Conservation (phyloP, 2,888 invertebrate genomes). For the Temnothorax rugatulus region DNA sequence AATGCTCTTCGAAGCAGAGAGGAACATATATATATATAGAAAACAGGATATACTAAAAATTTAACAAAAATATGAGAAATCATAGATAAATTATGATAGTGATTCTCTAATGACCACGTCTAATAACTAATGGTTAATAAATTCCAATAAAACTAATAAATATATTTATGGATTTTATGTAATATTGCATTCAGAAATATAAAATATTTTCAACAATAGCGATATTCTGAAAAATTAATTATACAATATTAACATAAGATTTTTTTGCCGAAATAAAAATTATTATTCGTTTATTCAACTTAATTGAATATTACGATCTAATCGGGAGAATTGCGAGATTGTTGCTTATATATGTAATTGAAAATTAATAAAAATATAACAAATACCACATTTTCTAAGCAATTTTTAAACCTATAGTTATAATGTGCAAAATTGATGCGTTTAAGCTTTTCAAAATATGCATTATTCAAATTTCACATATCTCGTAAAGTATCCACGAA, state of each 20-base stretch:
- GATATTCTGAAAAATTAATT: background rate
- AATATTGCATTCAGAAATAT: background rate
- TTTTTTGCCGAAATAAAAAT: background rate
- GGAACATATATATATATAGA: slow-evolving; percentile 7
- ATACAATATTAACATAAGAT: background rate
- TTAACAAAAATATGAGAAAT: slow-evolving; percentile 10
- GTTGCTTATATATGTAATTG: background rate
- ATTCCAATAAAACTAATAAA: background rate
- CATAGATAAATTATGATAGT: background rate
- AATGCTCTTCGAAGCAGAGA: slow-evolving; percentile 20
- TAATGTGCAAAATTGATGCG: background rate
- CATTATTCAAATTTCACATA: slow-evolving; percentile 18
- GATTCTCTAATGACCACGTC: background rate
- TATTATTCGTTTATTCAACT: background rate
- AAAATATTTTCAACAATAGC: background rate
- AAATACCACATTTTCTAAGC: background rate
- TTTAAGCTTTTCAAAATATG: background rate
- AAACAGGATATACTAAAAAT: slow-evolving; percentile 3
- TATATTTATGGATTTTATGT: background rate
- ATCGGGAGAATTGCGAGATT: background rate
- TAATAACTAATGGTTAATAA: background rate
- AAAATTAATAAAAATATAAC: background rate
- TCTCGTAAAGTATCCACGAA: background rate
- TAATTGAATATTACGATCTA: background rate
- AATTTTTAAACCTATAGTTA: background rate